phyloP scores from a whole-genome alignment of 2,888 invertebrate species.

The Tanypteryx hageni region DNA sequence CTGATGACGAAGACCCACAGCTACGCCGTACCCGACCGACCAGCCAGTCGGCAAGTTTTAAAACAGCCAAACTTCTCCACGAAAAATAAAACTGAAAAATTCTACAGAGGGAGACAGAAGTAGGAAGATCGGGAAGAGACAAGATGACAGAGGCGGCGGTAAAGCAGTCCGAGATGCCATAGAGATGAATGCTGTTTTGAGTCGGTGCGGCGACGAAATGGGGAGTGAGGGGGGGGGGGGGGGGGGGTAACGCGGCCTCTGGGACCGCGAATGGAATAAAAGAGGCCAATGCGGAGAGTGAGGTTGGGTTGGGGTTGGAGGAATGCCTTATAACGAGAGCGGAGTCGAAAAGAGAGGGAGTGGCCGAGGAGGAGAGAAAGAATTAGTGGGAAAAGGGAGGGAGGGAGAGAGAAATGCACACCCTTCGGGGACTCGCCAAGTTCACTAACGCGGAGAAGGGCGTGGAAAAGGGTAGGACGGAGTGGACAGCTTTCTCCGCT shows the following conservation, averaged over 20 bases:
- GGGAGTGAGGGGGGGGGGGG: neutral
- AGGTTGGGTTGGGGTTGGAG: neutral
- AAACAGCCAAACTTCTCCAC: no score
- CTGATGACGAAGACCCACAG: no score
- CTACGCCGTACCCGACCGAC: no score
- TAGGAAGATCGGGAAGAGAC: no score
- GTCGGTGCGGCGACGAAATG: no score
- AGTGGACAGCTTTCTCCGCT: slow-evolving; percentile 8
- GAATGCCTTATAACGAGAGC: neutral
- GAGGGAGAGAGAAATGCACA: neutral
- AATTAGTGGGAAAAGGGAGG: neutral
- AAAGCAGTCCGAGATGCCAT: neutral
- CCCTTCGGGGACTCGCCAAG: neutral
- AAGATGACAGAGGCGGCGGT: neutral
- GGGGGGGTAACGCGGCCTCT: neutral
- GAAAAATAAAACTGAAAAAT: no score
- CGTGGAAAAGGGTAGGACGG: neutral
- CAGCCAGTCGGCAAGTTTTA: no score
- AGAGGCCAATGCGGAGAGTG: neutral
- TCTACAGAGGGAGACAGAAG: no score
- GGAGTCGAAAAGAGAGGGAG: neutral
- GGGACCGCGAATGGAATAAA: neutral
- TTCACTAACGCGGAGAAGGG: neutral
- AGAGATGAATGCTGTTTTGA: no score
- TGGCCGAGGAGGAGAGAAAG: neutral